Evolutionary conservation across 2,888 invertebrate species (phyloP), one percentile per base, ranked within the genome.

Genomic region (Agonopterix subpropinquella): DNA sequence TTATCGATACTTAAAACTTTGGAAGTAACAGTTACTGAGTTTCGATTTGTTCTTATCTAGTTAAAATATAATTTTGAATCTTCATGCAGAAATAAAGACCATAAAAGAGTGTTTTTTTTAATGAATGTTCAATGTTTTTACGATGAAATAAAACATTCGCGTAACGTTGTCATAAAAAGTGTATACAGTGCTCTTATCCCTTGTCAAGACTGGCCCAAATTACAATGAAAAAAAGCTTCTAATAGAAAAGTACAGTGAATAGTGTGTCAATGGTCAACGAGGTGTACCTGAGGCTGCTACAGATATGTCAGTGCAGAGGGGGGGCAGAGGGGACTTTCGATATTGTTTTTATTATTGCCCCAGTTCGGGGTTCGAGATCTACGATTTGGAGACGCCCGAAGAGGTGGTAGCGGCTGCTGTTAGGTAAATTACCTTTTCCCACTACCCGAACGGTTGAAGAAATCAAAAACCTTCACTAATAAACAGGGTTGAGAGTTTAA

Each of bases 261-360:
- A 28, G 28, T 28, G 76, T 80, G 77, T 77, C 76, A 74, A 81
- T 82, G 80, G 64, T 73, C 28, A 58, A 59, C 51, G 59, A 56
- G 50, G 61, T 56, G 43, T 59, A 58, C 53, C 44, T 41, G 36
- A 53, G 58, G 37, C 53, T 59, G 49, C 49, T 54, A n/a, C 11
- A 13, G 11, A 37, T 44, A 82, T 81, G 81, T 70, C 78, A 55
- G 65, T 86, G 54, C 75, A 80, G 47, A 72, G 78, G 56, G 82
- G 82, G 15, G 76, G 80, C n/a, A 61, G 64, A 35, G 87, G 85
- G 28, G 63, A 62, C 52, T 85, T 86, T 59, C 72, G 71, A 47
- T 87, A 84, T 57, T 73, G 77, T 53, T 86, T 73, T 63, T 87
- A 88, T 63, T 80, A 81, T 57, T 88, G 85, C 62, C 56, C 73